Percentiles rank a stretch among this genome's conserved stretches.
These are phyloP conservation scores for Styela clava DNA, from an alignment of 23 tunicate genomes.

Conservation along the genomic window DNA sequence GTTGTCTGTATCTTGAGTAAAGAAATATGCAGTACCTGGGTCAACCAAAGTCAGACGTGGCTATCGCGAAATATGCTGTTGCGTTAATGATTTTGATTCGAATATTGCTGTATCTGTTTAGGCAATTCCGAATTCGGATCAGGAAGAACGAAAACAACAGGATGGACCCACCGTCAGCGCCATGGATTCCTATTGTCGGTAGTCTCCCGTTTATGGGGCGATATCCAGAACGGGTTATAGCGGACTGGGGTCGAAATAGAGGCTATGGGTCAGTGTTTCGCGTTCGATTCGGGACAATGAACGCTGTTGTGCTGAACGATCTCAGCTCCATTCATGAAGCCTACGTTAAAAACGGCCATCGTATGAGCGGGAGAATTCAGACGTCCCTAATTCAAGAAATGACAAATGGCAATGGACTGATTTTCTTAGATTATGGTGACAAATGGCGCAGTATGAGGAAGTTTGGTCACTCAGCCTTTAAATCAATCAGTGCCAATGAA, in stretches of 20 bases:
- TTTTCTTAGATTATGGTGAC: conserved; percentile 16
- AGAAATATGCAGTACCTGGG: background rate
- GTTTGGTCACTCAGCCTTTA: conserved; percentile 2
- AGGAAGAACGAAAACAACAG: background rate
- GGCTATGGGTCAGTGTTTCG: background rate
- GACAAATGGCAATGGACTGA: conserved; percentile 9
- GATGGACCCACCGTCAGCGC: conserved; percentile 1
- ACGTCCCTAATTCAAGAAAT: background rate
- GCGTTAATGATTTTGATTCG: background rate
- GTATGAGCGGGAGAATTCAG: conserved; percentile 4
- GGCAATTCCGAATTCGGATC: background rate
- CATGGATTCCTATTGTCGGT: conserved; percentile 19
- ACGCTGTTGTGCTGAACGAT: conserved; percentile 8
- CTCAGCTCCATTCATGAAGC: background rate
- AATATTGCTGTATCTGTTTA: background rate
- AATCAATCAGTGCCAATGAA: background rate
- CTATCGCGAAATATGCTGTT: background rate
- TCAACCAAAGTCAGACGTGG: background rate
- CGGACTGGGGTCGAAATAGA: background rate
- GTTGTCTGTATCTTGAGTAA: too few species aligned
- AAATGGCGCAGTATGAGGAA: conserved; percentile 9
- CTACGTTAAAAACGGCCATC: background rate
- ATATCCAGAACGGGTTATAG: background rate
- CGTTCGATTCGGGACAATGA: conserved; percentile 14
- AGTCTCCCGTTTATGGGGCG: conserved; percentile 12